Percentiles rank a stretch among this genome's conserved stretches.
Conservation (phyloP, 2,797 vertebrate species). For the Aotus griseimembra region DNA sequence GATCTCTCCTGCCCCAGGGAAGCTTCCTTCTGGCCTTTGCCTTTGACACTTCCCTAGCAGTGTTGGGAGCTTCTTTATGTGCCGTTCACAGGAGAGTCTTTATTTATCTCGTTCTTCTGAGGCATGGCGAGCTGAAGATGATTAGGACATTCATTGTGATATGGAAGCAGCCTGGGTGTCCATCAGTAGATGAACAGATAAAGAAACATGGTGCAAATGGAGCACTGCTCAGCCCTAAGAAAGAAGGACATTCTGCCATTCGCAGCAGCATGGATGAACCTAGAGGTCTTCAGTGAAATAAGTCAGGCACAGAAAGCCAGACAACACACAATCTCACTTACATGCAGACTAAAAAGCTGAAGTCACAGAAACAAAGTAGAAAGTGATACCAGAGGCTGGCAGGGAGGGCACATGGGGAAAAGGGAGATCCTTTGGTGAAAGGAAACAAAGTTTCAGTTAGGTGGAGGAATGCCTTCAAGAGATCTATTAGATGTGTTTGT, state of each 20-base stretch:
- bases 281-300: too few species aligned
- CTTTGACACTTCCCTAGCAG: not conserved
- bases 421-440: not conserved
- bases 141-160: not conserved
- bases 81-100: not conserved
- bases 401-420: not conserved
- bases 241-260: not conserved
- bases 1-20: not conserved
- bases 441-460: not conserved
- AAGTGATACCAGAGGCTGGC: not conserved
- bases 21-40: rapidly evolving
- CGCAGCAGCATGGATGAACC: too few species aligned
- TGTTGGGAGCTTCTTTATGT: too few species aligned
- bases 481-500: not conserved
- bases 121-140: too few species aligned
- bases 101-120: too few species aligned
- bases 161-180: not conserved
- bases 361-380: not conserved
- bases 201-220: not conserved
- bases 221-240: not conserved
- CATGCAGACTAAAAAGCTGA: not conserved
- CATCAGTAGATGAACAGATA: too few species aligned
- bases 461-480: not conserved
- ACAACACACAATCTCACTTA: not conserved
- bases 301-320: not conserved